A percentile compares a stretch with the other conserved stretches of the same genome.
Conservation (phyloP, 2,797 vertebrate species). For the Stomatorhinus walkeri region DNA sequence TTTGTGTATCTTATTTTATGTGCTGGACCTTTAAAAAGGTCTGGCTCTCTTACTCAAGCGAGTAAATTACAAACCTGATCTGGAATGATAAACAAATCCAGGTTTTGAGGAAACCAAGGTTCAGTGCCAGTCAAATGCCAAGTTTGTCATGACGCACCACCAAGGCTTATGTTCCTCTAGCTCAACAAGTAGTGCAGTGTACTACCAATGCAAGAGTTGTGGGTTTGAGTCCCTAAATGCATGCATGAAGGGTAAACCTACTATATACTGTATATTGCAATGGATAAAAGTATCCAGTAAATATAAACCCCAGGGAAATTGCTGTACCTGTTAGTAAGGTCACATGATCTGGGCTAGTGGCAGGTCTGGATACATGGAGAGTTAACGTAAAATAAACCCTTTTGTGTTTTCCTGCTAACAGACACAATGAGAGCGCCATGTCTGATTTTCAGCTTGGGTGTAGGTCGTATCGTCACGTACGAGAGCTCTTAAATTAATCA, state of each 20-base stretch:
- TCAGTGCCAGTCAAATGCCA: not conserved
- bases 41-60: not conserved
- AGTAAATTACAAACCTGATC: not conserved
- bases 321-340: not conserved
- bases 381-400: not conserved
- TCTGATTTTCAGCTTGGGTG: not conserved
- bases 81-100: not conserved
- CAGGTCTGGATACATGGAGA: not conserved
- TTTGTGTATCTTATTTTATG: not conserved
- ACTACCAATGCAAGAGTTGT: not conserved
- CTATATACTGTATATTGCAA: not conserved
- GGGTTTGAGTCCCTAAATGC: not conserved
- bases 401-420: not conserved
- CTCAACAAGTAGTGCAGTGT: not conserved
- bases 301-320: not conserved
- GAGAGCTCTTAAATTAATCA: constrained; percentile 23
- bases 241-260: not conserved
- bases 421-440: not conserved
- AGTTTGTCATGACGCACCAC: not conserved
- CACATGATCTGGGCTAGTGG: not conserved
- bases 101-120: not conserved
- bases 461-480: not conserved
- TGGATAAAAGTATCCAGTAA: not conserved
- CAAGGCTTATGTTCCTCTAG: not conserved
- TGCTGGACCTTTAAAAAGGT: not conserved